phyloP scores from a whole-genome alignment of 2,888 invertebrate genomes.

The Brachypalpus laphriformis region DNA sequence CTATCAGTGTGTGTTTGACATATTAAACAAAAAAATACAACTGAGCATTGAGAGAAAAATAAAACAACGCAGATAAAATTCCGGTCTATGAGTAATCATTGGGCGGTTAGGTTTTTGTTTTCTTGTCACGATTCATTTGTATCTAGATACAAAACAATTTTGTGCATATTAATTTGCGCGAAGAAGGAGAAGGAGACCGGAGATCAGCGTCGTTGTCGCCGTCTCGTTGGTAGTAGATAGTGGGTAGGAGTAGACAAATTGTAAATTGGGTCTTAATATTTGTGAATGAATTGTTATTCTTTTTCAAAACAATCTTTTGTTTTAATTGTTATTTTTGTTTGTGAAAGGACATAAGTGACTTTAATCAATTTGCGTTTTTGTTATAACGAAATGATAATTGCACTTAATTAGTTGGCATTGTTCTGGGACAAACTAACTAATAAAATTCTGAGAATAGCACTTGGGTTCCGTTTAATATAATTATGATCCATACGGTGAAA shows the following conservation, averaged over 20 bases:
- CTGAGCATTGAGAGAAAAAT: constrained; percentile 3
- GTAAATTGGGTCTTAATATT: constrained; percentile 26
- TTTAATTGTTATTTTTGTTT: neutral
- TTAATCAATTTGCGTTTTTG: neutral
- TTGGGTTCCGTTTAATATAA: no score
- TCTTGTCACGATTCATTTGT: constrained; percentile 62
- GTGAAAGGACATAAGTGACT: neutral
- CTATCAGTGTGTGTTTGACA: constrained; percentile 33
- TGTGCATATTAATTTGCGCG: constrained; percentile 63
- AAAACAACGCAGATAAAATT: constrained; percentile 50
- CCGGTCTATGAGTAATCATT: constrained; percentile 71
- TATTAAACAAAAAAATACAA: neutral
- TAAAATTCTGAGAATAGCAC: no score
- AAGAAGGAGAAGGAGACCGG: constrained; percentile 5
- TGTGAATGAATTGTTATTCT: constrained; percentile 12
- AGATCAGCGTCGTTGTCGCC: neutral
- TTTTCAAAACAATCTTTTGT: constrained; percentile 3
- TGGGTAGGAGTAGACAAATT: constrained; percentile 17
- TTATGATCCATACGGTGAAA: no score
- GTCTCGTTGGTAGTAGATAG: neutral
- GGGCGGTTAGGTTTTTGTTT: constrained; percentile 52
- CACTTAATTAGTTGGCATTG: no score
- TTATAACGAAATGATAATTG: no score
- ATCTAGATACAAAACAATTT: constrained; percentile 60
- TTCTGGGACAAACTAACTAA: no score